Percentiles rank a stretch among this genome's conserved stretches.
Conservation (phyloP, 2,113 vertebrate genomes). For the Dicrurus megarhynchus region DNA sequence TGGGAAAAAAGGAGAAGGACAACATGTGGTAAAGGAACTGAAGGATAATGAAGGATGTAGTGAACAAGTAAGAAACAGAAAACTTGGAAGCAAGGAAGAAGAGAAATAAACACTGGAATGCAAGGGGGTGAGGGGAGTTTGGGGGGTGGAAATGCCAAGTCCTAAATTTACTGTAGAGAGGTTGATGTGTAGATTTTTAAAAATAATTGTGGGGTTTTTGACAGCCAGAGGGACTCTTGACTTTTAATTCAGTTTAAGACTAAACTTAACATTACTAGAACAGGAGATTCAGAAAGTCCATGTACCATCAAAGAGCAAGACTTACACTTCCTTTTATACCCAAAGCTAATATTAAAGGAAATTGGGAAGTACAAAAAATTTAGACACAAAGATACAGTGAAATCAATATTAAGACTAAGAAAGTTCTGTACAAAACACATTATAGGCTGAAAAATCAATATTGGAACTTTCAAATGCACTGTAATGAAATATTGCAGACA, state of each 20-base stretch:
- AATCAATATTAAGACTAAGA: conserved; percentile 45
- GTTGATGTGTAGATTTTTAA: neutral
- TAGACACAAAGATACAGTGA: neutral
- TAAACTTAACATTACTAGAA: neutral
- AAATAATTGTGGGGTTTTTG: neutral
- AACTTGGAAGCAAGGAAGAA: neutral
- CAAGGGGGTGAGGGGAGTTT: fast-evolving
- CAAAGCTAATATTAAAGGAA: conserved; percentile 35
- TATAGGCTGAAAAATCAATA: conserved; percentile 51
- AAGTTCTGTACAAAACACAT: conserved; percentile 36
- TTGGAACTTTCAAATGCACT: conserved; percentile 22
- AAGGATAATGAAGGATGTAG: neutral
- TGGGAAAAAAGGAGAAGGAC: neutral
- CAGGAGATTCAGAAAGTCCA: neutral
- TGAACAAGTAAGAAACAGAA: neutral
- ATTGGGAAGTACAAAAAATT: conserved; percentile 6
- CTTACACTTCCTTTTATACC: neutral
- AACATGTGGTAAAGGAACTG: neutral
- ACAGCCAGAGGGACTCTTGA: neutral
- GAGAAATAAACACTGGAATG: neutral
- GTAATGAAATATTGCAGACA: conserved; percentile 45
- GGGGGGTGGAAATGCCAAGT: neutral
- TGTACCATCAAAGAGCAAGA: neutral
- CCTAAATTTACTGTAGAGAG: neutral
- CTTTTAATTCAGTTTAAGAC: neutral